Base-by-base conservation (phyloP, 1,140 invertebrate genomes). In the Drosophila nebulosa region DNA sequence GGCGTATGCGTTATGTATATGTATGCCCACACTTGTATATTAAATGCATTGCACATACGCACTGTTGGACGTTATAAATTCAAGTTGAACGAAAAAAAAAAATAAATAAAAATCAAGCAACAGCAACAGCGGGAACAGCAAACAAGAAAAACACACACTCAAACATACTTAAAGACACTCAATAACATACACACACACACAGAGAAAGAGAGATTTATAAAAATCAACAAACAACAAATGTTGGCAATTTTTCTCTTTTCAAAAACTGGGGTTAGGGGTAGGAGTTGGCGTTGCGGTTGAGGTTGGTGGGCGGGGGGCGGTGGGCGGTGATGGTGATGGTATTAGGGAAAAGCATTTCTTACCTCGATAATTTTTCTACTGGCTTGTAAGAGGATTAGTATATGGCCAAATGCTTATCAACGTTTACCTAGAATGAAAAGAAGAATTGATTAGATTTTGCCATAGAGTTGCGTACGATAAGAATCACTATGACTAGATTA, bases 1-100 rank as follows among this genome's bases (percentile, higher is more conserved):
- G 74, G 81, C 81, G 81, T 85, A 86, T 85, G 67, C 78, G 65
- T 65, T 74, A 77, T 80, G 27, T 53, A 36, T 24, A 30, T 3
- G n/a, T 5, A 55, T 32, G 24, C 24, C n/a, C 14, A 42, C 39
- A 42, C 68, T 68, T 64, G 56, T 71, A 46, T 51, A 39, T 42
- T 78, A 62, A 36, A 64, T 66, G 72, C 71, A 72, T 83, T 69
- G 53, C 83, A 66, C 81, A 86, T 81, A 88, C 81, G 81, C 81
- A 81, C 60, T 68, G 81, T 53, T 69, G 75, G 51, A 42, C 78
- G 21, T 14, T 16, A 30, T 50, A 7, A 14, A 52, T 53, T 57
- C 68, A 27, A 32, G 27, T 27, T 32, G 36, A 27, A 78, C 74
- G 78, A 69, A 85, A 79, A 77, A 81, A 81, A 83, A 67, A 69